Base-by-base conservation (phyloP, 2,888 invertebrate species). In the Cheilosia urbana region DNA sequence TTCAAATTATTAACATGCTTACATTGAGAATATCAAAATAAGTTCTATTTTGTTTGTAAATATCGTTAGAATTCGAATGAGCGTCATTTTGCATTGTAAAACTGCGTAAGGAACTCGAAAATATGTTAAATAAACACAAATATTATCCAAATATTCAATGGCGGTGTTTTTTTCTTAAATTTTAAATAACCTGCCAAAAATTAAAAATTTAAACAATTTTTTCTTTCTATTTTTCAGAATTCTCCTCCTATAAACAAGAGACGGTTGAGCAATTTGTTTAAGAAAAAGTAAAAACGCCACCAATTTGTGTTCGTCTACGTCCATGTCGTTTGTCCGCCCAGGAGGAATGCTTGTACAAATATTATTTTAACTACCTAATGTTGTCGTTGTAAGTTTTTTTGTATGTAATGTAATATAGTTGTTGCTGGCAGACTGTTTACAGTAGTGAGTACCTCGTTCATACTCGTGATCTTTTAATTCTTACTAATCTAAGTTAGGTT, bases 241-340 rank as follows among this genome's bases (percentile, higher is more conserved):
- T 89, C 91, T 3, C 91, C 92, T 37, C 92, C 92, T 4, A 37
- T 11, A 13, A 91, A 69, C 60, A 84, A 89, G 87, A 89, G 91
- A 87, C 90, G 92, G 13, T 89, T 92, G 45, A 92, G 92, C 88
- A 91, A 88, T 88, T 90, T 92, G 80, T 92, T 92, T 78, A 91
- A 91, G 87, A 90, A 91, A 83, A 92, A 91, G 73, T 91, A 89
- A 87, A 34, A 42, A 15, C 0, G 30, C 4, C 3, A 7, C 15
- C 9, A 40, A 42, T 21, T 5, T 40, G 1, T 51, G 21, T 24
- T n/a, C 30, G 0, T 30, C 30, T 6, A 15, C 13, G 37, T 37
- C 4, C 3, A 4, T 37, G 13, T 37, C 37, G 13, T 1, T 34
- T 37, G 13, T 37, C 37, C 37, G 4, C 37, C 11, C 37, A 2